A percentile compares a stretch with the other conserved stretches of the same genome.
Evolutionary conservation across 2,113 vertebrate genomes (phyloP).

Genomic region (Aepyceros melampus): DNA sequence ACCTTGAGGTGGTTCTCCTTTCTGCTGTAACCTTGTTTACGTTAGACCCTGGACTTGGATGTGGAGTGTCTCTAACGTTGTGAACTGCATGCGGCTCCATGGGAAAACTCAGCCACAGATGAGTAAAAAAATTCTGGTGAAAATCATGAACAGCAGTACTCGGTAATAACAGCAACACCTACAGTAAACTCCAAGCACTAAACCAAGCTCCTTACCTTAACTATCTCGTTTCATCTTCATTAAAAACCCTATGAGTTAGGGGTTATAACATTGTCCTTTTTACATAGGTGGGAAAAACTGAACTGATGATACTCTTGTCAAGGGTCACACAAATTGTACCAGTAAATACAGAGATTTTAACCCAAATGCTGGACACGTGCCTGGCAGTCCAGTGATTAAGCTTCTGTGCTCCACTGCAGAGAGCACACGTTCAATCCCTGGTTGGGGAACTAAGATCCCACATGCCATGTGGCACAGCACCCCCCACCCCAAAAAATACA

Average conservation of each 20-base stretch:
- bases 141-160: background rate
- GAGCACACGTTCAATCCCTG: background rate
- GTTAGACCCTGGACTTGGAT: background rate
- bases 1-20: background rate
- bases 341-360: background rate
- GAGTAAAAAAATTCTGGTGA: background rate
- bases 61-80: background rate
- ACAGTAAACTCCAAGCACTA: background rate
- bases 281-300: background rate
- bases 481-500: fast-evolving
- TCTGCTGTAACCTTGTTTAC: background rate
- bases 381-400: background rate
- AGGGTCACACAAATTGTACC: background rate
- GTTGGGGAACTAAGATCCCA: background rate
- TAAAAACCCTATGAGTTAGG: background rate
- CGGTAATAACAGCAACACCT: background rate
- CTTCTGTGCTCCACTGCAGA: background rate
- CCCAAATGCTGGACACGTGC: background rate
- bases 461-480: background rate
- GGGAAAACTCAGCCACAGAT: background rate
- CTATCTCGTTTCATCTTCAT: background rate
- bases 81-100: background rate
- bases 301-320: background rate
- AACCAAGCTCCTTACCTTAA: background rate
- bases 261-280: background rate